phyloP scores from a whole-genome alignment of 2,797 vertebrate genomes.

The Tenualosa ilisha region DNA sequence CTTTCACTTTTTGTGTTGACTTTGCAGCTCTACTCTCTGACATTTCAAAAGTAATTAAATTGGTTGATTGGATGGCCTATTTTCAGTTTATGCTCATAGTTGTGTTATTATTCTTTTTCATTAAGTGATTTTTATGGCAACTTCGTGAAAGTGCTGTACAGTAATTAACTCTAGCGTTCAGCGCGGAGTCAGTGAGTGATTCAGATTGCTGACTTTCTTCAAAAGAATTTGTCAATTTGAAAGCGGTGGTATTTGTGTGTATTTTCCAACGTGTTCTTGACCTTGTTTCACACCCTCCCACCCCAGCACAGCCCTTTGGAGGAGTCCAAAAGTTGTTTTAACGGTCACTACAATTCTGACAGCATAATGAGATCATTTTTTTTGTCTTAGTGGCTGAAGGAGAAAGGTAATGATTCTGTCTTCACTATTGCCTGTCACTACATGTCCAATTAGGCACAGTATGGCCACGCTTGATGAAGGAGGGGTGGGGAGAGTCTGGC shows the following conservation, averaged over 20 bases:
- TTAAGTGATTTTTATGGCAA: background rate
- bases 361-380: constrained; percentile 44
- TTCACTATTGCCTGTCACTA: constrained; percentile 45
- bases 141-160: background rate
- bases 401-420: constrained; percentile 44
- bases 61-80: background rate
- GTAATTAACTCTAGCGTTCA: background rate
- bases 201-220: background rate
- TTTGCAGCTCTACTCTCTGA: constrained; percentile 6
- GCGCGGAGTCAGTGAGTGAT: background rate
- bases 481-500: background rate
- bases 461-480: constrained; percentile 23
- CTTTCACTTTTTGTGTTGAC: background rate
- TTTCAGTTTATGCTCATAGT: background rate
- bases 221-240: background rate
- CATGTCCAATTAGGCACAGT: constrained; percentile 47
- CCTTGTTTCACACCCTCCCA: background rate
- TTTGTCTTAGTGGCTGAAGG: constrained; percentile 42
- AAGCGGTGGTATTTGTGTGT: background rate
- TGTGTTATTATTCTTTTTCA: background rate
- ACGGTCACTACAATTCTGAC: constrained; percentile 43
- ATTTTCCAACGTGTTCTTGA: background rate
- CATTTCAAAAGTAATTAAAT: background rate
- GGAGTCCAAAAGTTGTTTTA: constrained; percentile 42
- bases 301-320: background rate